Evolutionary conservation across 2,888 invertebrate species (phyloP).

Genomic region (Aphidius colemani): DNA sequence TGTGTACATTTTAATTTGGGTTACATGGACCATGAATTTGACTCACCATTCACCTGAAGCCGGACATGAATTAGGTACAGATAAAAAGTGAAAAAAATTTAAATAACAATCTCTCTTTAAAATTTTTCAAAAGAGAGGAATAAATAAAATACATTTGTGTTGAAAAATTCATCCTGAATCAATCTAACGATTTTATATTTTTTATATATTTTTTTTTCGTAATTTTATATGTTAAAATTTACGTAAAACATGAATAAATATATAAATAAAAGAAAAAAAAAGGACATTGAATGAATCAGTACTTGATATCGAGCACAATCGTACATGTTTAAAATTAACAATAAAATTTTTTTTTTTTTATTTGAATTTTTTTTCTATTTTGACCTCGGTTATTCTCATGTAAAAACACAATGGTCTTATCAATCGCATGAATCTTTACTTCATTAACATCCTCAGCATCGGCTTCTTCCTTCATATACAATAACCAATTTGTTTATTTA

Average conservation of each 20-base stretch:
- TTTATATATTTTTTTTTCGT: too few relatives aligned
- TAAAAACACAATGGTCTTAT: constrained; percentile 32
- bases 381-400: neutral
- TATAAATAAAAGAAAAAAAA: too few relatives aligned
- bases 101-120: too few relatives aligned
- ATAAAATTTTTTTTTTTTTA: constrained; percentile 30
- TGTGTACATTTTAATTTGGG: constrained; percentile 14
- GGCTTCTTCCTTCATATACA: constrained; percentile 1
- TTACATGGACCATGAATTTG: constrained; percentile 24
- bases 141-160: too few relatives aligned
- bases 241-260: too few relatives aligned
- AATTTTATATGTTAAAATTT: too few relatives aligned
- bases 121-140: too few relatives aligned
- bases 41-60: constrained; percentile 13
- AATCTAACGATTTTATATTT: too few relatives aligned
- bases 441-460: constrained; percentile 31
- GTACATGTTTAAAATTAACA: constrained; percentile 8
- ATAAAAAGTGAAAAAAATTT: neutral
- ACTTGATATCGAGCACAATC: constrained; percentile 14
- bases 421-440: constrained; percentile 32
- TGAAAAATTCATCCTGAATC: too few relatives aligned
- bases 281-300: neutral
- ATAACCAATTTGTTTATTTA: neutral
- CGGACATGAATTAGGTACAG: constrained; percentile 20
- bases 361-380: too few relatives aligned